Evolutionary conservation across 2,797 vertebrate genomes (phyloP).

Genomic region (Chaetodon trifasciatus): DNA sequence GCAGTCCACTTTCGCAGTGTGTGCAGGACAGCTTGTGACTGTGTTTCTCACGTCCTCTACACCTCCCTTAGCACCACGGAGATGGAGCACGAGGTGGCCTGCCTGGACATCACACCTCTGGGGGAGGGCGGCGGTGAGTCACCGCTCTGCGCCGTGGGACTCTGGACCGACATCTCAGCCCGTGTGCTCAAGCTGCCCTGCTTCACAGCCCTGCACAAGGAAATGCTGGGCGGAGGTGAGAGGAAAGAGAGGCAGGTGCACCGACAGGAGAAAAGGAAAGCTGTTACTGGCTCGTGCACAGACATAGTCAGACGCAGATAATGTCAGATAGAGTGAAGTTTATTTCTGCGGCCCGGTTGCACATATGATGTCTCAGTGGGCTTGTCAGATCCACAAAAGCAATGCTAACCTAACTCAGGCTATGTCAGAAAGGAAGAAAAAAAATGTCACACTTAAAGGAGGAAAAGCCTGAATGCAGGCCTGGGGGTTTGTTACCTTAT

Average conservation of each 20-base stretch:
- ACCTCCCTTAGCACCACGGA: constrained; percentile 89
- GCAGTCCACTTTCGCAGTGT: background rate
- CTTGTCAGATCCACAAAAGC: constrained; percentile 10
- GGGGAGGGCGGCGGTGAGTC: constrained; percentile 92
- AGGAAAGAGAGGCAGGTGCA: background rate
- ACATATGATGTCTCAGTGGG: background rate
- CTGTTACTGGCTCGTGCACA: constrained; percentile 13
- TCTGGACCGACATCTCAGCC: constrained; percentile 99
- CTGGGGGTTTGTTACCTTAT: background rate
- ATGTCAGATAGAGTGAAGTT: constrained; percentile 13
- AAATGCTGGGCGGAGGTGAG: constrained; percentile 99
- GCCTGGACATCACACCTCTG: constrained; percentile 97
- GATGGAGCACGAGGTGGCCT: constrained; percentile 99
- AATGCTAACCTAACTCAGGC: background rate
- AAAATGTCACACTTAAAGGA: background rate
- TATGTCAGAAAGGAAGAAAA: background rate
- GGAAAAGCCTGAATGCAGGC: background rate
- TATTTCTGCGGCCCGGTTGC: constrained; percentile 6
- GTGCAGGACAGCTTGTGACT: background rate
- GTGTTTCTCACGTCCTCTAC: constrained; percentile 25
- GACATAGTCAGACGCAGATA: background rate
- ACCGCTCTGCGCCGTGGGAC: constrained; percentile 95
- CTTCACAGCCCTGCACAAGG: constrained; percentile 96
- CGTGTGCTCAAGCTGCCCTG: constrained; percentile 95
- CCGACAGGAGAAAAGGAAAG: background rate